These are phyloP conservation scores for Drosophila kanapiae DNA, from an alignment of 1,140 invertebrate genomes.

Conservation along the genomic window DNA sequence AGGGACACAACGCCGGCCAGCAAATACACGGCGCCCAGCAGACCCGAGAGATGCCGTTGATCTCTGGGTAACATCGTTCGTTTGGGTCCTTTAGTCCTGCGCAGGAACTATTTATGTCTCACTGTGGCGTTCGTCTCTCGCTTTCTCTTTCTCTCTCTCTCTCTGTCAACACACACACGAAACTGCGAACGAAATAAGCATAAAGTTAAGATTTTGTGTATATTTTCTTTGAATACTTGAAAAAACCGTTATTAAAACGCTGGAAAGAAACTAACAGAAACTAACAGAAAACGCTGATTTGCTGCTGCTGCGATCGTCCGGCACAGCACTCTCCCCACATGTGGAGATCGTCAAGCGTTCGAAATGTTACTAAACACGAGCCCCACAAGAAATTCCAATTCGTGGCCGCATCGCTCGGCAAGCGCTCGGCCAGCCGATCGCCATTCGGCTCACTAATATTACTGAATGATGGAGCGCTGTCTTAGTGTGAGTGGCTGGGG, in stretches of 20 bases:
- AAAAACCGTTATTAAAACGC: constrained; percentile 15
- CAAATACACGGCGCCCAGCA: constrained; percentile 67
- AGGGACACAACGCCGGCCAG: constrained; percentile 66
- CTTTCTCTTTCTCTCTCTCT: constrained; percentile 13
- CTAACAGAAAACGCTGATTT: constrained; percentile 74
- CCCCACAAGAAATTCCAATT: constrained; percentile 72
- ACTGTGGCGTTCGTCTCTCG: constrained; percentile 33
- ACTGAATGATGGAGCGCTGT: not conserved
- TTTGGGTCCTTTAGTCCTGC: constrained; percentile 53
- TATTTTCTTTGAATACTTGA: constrained; percentile 1
- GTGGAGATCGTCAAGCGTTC: constrained; percentile 85
- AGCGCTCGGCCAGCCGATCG: constrained; percentile 13
- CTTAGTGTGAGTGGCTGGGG: constrained; percentile 2
- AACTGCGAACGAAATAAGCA: constrained; percentile 71
- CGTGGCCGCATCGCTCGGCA: constrained; percentile 40
- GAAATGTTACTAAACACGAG: constrained; percentile 84
- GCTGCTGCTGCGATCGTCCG: constrained; percentile 80
- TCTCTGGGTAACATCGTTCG: constrained; percentile 80
- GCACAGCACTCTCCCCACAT: constrained; percentile 84
- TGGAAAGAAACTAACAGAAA: constrained; percentile 12
- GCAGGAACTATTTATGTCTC: constrained; percentile 49
- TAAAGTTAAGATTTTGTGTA: constrained; percentile 5
- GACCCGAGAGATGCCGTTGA: constrained; percentile 79
- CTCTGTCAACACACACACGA: constrained; percentile 65
- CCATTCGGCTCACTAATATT: constrained; percentile 53